Percentiles rank a stretch among this genome's conserved stretches.
Conservation (phyloP, 2,888 invertebrate genomes). For the Drosophila heteroneura region DNA sequence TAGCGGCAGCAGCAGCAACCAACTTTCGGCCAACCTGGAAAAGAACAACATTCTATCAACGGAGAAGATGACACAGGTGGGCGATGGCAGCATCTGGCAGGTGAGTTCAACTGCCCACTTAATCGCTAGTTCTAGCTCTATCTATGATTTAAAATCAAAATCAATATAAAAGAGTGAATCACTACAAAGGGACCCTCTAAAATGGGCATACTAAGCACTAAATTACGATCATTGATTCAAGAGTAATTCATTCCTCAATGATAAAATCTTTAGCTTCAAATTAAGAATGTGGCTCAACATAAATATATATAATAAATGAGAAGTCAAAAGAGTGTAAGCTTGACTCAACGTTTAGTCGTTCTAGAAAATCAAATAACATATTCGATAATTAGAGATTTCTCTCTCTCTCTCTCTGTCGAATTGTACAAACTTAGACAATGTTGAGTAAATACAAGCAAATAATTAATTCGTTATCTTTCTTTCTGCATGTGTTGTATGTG, state of each 20-base stretch:
- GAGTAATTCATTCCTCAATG: not conserved
- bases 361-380: not conserved
- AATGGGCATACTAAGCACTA: not conserved
- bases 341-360: not conserved
- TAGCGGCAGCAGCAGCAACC: slow-evolving; percentile 11
- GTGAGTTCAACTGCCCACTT: slow-evolving; percentile 73
- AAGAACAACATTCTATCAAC: slow-evolving; percentile 90
- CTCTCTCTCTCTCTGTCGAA: not conserved
- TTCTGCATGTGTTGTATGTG: not conserved
- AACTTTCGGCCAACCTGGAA: slow-evolving; percentile 52
- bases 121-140: not conserved
- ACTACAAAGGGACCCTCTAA: not conserved
- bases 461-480: not conserved
- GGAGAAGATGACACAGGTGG: slow-evolving; percentile 95
- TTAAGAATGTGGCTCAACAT: not conserved
- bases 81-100: slow-evolving; percentile 90
- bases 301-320: not conserved
- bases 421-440: not conserved
- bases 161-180: not conserved
- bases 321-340: not conserved
- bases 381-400: not conserved
- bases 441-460: not conserved
- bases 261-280: not conserved
- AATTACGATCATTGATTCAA: not conserved
- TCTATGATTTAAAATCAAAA: not conserved